Evolutionary conservation across 2,888 invertebrate genomes (phyloP), one percentile per base, ranked within the genome.

Genomic region (Leptura quadrifasciata): DNA sequence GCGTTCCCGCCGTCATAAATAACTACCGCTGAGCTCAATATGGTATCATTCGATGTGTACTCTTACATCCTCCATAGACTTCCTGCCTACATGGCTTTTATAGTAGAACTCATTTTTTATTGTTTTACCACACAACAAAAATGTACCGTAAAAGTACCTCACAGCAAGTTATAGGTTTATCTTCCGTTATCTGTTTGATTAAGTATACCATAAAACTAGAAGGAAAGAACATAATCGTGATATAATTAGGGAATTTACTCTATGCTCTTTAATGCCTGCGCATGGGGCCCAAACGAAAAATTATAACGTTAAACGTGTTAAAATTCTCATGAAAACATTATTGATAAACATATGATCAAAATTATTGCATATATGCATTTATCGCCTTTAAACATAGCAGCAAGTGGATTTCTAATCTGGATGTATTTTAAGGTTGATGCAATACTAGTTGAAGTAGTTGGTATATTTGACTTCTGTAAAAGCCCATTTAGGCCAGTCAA

Each of bases 1-100:
- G 63, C 65, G 73, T 80, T 80, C 80, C 79, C 80, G 76, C 79
- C 74, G 77, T 80, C 77, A 80, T 80, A 79, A 80, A 80, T 80
- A 80, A 80, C 78, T 35, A 78, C 77, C 63, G 35, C 52, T 27
- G 39, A 39, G 58, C 71, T 69, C 69, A 39, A 65, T 65, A 65
- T 65, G 72, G 64, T 64, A 72, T 72, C 64, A 27, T 9, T 24
- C 55, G 57, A 35, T 35, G 72, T 61, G 72, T 47, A 52, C 35
- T 47, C 39, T 61, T 64, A 64, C 72, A 64, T 72, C 72, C 72
- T 72, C 58, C 69, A n/a, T 65, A 58, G 72, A 72, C 64, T 65
- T 72, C 72, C 72, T 72, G 72, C 65, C 64, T 61, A 54, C 72
- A 24, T 24, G 54, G 39, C 60, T 60, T 71, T 71, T 52, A 52